Base-by-base conservation (phyloP, 2,888 invertebrate genomes). In the Drosophila paranaensis region DNA sequence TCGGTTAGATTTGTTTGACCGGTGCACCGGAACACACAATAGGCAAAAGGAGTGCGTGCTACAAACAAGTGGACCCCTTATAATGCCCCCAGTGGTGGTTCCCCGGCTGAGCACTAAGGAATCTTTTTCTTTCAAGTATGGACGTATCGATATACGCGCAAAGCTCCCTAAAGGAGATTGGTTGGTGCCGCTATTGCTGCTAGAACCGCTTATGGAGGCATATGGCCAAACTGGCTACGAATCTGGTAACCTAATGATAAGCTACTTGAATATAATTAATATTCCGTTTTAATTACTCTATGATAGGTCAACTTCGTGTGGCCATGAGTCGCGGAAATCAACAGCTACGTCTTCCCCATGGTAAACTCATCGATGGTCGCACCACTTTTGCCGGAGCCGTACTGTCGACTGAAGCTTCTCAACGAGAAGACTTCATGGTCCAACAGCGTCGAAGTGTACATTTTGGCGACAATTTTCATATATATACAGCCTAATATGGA, bases 151-250 rank as follows among this genome's bases (percentile, higher is more conserved):
- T 85, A 93, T 97, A 4, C 94, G 94, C 27, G 97, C 96, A 0
- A 96, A 95, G 91, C 87, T 97, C 27, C 96, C 97, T 0, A 93
- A 94, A 73, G 97, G 97, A 0, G 96, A 96, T 89, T 97, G 97
- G 97, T 93, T 97, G 20, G 94, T 96, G 85, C 96, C 97, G 57
- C 94, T 95, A 80, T 92, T 96, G 20, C 94, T 93, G 66, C 87
- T 96, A 85, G 95, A 96, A 82, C 96, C 96, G 0, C 92, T 93
- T 9, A 93, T 79, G 42, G 82, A 83, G 14, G 71, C 73, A 30
- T 85, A 87, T 37, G 94, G 76, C 92, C 94, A 77, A 94, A 94
- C 73, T 45, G 86, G 83, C 93, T 94, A 11, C 95, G 96, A 88
- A 40, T 81, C 81, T 10, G 77, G 77, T 77, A 16, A 20, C 42